A percentile compares a stretch with the other conserved stretches of the same genome.
These are phyloP conservation scores for Sycophila texana DNA, from an alignment of 2,888 invertebrate genomes.

Conservation along the genomic window DNA sequence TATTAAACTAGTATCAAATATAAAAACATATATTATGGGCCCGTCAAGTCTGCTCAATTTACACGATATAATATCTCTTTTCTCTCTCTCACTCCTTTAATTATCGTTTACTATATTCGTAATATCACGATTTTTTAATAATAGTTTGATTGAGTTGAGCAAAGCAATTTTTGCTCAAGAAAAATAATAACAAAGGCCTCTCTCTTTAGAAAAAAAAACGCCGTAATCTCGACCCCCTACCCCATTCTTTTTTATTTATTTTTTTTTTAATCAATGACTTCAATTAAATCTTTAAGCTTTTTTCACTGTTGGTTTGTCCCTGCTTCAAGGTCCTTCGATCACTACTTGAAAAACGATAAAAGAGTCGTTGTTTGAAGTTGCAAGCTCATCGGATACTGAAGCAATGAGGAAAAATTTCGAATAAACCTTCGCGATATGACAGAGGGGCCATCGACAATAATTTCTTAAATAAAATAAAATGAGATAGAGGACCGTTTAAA, in stretches of 20 bases:
- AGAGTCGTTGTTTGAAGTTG: constrained; percentile 34
- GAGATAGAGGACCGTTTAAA: constrained; percentile 46
- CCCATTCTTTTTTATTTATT: constrained; percentile 38
- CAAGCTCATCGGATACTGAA: constrained; percentile 12
- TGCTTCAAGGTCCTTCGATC: constrained; percentile 45
- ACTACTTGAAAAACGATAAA: constrained; percentile 13
- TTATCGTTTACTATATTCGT: constrained; percentile 64
- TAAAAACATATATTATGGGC: constrained; percentile 72
- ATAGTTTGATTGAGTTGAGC: constrained; percentile 71
- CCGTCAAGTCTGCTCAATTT: constrained; percentile 70
- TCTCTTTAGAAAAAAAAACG: constrained; percentile 62
- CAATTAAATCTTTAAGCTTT: constrained; percentile 23
- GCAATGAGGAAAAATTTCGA: constrained; percentile 4
- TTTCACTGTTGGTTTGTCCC: background rate
- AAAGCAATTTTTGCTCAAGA: constrained; percentile 67
- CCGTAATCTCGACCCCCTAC: constrained; percentile 55
- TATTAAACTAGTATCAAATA: constrained; percentile 73
- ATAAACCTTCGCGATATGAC: background rate
- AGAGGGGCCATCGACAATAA: constrained; percentile 19
- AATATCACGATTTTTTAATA: constrained; percentile 67
- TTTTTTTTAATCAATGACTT: constrained; percentile 30
- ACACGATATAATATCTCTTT: constrained; percentile 69
- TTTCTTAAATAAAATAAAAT: constrained; percentile 39
- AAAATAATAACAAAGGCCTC: constrained; percentile 65
- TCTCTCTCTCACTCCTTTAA: constrained; percentile 46